Percentiles rank a stretch among this genome's conserved stretches.
These are phyloP conservation scores for Ictalurus furcatus DNA, from an alignment of 2,113 vertebrate genomes.

Conservation along the genomic window DNA sequence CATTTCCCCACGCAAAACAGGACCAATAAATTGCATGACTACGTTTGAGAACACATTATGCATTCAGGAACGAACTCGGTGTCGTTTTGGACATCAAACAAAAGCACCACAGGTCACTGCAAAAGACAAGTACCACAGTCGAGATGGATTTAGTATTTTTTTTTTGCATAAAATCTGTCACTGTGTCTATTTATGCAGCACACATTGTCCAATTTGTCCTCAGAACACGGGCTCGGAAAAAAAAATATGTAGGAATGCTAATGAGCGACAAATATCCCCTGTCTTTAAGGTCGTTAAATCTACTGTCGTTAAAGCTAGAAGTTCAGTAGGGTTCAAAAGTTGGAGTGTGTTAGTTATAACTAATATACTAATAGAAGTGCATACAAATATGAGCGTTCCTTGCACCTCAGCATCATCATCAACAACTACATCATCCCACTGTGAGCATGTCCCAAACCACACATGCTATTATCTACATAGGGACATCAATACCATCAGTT, in stretches of 20 bases:
- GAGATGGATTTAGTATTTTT: slow-evolving; percentile 1
- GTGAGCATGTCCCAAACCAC: neutral
- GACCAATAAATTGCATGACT: neutral
- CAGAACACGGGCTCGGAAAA: neutral
- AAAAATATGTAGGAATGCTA: slow-evolving; percentile 28
- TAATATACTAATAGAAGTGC: neutral
- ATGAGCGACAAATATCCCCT: slow-evolving; percentile 32
- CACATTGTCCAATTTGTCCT: slow-evolving; percentile 42
- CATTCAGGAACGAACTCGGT: slow-evolving; percentile 16
- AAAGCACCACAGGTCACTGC: slow-evolving; percentile 23
- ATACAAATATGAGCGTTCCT: neutral
- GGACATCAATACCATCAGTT: neutral
- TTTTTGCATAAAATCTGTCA: slow-evolving; percentile 17
- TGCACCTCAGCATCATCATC: neutral
- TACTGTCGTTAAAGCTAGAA: neutral
- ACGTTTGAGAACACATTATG: slow-evolving; percentile 34
- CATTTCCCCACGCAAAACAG: neutral
- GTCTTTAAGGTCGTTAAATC: too few relatives aligned
- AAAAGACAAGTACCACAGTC: slow-evolving; percentile 28
- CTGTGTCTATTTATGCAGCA: slow-evolving; percentile 22
- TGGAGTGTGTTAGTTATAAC: neutral
- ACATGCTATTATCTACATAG: neutral
- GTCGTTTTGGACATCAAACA: slow-evolving; percentile 26
- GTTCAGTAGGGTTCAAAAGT: neutral
- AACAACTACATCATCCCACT: neutral